phyloP scores from a whole-genome alignment of 2,797 vertebrate genomes.

The Sebastes hubbsi region DNA sequence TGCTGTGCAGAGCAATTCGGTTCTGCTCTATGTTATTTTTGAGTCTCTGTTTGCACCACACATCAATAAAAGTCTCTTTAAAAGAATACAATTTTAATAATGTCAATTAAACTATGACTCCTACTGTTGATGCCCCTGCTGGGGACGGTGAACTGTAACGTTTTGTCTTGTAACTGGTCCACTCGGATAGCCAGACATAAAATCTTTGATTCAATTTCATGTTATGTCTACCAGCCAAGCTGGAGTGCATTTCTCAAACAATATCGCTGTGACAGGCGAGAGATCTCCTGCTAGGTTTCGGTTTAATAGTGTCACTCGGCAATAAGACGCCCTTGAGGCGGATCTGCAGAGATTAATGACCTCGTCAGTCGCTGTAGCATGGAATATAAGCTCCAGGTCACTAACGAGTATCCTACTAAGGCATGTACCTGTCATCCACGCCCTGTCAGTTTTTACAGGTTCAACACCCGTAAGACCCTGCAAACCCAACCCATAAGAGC shows the following conservation, averaged over 20 bases:
- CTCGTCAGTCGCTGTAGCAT: neutral
- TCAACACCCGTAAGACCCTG: neutral
- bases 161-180: neutral
- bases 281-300: neutral
- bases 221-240: neutral
- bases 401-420: constrained; percentile 14
- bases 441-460: constrained; percentile 3
- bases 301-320: constrained; percentile 14
- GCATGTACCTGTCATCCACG: constrained; percentile 28
- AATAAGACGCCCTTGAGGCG: neutral
- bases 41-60: neutral
- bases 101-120: neutral
- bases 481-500: no score
- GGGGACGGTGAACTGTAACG: neutral
- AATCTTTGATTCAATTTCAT: neutral
- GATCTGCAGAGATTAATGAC: constrained; percentile 14
- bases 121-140: neutral
- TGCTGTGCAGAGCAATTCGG: neutral
- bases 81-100: neutral
- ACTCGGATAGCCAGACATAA: neutral
- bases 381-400: constrained; percentile 18
- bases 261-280: neutral
- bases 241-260: neutral
- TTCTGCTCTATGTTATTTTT: neutral
- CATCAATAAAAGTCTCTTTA: neutral